Base-by-base conservation (phyloP, 2,888 invertebrate species). In the Branchipolynoe longqiensis region DNA sequence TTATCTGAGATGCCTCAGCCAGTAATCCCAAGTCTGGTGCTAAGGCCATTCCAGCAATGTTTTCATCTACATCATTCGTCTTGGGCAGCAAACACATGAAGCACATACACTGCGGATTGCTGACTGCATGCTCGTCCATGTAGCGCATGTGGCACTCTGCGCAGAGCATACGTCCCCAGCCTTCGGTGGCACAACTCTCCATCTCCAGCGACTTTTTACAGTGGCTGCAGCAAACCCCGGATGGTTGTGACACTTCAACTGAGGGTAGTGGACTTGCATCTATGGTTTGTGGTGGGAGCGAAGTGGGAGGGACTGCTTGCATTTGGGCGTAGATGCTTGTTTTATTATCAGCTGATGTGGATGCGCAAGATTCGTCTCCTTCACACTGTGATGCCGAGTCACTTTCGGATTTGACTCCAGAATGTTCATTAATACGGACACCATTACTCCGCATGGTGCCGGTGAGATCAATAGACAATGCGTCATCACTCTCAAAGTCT, bases 371-470 rank as follows among this genome's bases (percentile, higher is more conserved):
- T 69, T 69, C 69, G 12, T 69, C 69, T 6, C 69, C 69, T 69
- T 69, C 69, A 36, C 14, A 69, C 38, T 69, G 69, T 33, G 69
- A 69, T 33, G 69, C 69, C 33, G 69, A 36, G 69, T 69, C 69
- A 33, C 33, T 69, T 69, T 69, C 69, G 38, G 69, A 69, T 69
- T 69, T 69, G 3, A 69, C 38, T 4, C 6, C 78, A 1, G 3
- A 48, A 78, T 78, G 78, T 78, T 78, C 78, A 48, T 54, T 78
- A 8, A 78, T 18, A 1, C 78, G 25, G 25, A 78, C 78, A 4
- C 78, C 78, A 28, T 78, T 78, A 48, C 78, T 78, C 8, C 78
- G 78, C n/a, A 78, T 14, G 12, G 78, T 78, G 3, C 78, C 78
- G 0, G 78, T 54, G 78, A 78, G 78, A 54, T 78, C 78, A 78